phyloP scores from a whole-genome alignment of 1,140 invertebrate species.

The Phortica variegata region DNA sequence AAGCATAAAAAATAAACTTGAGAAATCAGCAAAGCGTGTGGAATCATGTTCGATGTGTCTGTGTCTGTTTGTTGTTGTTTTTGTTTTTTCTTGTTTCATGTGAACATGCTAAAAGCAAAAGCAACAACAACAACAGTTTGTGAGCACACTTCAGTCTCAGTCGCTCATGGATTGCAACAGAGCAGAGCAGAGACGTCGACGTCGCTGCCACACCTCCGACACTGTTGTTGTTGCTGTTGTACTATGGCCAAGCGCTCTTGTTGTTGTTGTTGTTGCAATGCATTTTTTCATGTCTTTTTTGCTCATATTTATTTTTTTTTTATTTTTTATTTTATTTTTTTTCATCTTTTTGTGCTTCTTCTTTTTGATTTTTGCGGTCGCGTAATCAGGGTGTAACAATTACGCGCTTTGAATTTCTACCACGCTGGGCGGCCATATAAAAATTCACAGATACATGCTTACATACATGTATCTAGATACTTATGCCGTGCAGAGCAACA shows the following conservation, averaged over 20 bases:
- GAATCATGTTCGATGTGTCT: conserved; percentile 7
- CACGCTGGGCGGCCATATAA: conserved; percentile 18
- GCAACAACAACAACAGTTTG: no score
- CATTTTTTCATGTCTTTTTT: background rate
- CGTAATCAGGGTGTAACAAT: conserved; percentile 53
- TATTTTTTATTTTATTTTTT: conserved; percentile 14
- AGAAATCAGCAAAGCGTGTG: conserved; percentile 22
- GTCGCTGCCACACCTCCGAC: background rate
- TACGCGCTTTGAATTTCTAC: conserved; percentile 44
- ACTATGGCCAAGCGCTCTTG: conserved; percentile 10
- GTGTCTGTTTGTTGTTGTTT: background rate
- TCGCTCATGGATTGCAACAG: conserved; percentile 16
- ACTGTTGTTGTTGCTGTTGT: conserved; percentile 5
- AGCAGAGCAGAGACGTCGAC: conserved; percentile 8
- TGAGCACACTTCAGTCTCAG: background rate
- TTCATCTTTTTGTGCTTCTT: conserved; percentile 16
- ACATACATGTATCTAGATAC: background rate
- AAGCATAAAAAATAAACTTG: conserved; percentile 10
- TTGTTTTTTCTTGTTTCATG: background rate
- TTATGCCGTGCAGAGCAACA: no score
- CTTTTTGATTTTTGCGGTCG: conserved; percentile 25
- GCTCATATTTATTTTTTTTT: background rate
- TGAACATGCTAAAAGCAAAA: background rate
- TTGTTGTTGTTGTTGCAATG: conserved; percentile 11
- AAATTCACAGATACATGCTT: background rate